A percentile compares a stretch with the other conserved stretches of the same genome.
These are phyloP conservation scores for Tineola bisselliella DNA, from an alignment of 2,888 invertebrate species.

Conservation along the genomic window DNA sequence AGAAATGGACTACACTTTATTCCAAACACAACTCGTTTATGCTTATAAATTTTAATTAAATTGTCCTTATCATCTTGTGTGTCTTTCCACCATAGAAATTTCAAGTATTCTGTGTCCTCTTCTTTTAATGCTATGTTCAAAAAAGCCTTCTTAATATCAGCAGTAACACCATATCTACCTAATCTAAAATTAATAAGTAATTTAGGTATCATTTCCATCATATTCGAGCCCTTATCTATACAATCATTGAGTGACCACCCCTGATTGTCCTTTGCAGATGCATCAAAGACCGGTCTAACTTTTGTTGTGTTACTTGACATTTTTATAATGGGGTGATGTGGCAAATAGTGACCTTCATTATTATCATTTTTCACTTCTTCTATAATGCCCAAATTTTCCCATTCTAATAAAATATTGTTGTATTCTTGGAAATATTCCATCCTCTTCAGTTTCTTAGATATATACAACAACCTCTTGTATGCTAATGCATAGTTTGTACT, in stretches of 20 bases:
- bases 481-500: background rate
- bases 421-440: background rate
- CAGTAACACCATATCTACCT: constrained; percentile 19
- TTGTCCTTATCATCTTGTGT: constrained; percentile 6
- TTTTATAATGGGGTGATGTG: constrained; percentile 22
- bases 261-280: constrained; percentile 19
- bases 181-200: constrained; percentile 18
- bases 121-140: constrained; percentile 22
- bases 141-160: constrained; percentile 27
- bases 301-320: constrained; percentile 22
- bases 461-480: background rate
- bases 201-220: constrained; percentile 21
- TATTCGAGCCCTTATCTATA: constrained; percentile 23
- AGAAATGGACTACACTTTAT: constrained; percentile 15
- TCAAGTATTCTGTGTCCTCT: constrained; percentile 23
- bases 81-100: constrained; percentile 27
- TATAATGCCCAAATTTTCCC: background rate
- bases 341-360: constrained; percentile 18
- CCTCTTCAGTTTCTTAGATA: background rate
- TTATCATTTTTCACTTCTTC: background rate
- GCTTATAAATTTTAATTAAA: constrained; percentile 5
- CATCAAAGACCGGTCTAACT: constrained; percentile 25
- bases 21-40: constrained; percentile 15
- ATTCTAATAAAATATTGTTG: background rate
- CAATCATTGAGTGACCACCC: constrained; percentile 25